A percentile compares a stretch with the other conserved stretches of the same genome.
Evolutionary conservation across 1,140 invertebrate species (phyloP).

Genomic region (Drosophila triauraria): DNA sequence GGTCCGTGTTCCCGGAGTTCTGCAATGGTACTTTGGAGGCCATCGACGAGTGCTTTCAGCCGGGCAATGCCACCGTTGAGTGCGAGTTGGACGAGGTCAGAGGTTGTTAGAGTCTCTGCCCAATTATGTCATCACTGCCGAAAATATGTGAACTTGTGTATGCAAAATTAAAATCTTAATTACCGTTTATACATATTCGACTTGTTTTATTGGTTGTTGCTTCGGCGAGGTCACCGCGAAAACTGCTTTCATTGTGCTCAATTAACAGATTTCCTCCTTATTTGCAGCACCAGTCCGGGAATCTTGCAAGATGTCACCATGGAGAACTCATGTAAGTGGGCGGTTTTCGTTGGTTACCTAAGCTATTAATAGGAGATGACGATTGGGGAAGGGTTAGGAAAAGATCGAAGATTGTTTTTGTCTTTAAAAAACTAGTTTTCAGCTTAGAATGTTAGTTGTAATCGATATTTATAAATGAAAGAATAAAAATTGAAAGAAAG

Average conservation of each 20-base stretch:
- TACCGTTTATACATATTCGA: slow-evolving; percentile 28
- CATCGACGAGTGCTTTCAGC: slow-evolving; percentile 66
- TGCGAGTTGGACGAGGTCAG: slow-evolving; percentile 29
- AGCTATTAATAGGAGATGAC: background rate
- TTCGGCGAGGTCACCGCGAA: slow-evolving; percentile 32
- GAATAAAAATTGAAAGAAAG: background rate
- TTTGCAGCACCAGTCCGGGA: slow-evolving; percentile 86
- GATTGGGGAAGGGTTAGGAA: too few relatives aligned
- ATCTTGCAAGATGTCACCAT: slow-evolving; percentile 86
- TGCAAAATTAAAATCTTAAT: slow-evolving; percentile 52
- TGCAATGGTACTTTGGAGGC: slow-evolving; percentile 79
- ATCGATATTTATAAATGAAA: background rate
- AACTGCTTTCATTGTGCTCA: slow-evolving; percentile 19
- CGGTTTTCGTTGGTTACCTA: too few relatives aligned
- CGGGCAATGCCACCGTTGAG: slow-evolving; percentile 21
- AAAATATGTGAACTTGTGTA: slow-evolving; percentile 45
- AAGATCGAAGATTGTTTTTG: background rate
- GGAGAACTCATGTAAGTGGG: slow-evolving; percentile 84
- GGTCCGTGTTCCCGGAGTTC: slow-evolving; percentile 88
- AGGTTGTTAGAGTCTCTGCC: slow-evolving; percentile 20
- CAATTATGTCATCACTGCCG: slow-evolving; percentile 60
- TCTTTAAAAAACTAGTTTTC: background rate
- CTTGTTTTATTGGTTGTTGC: slow-evolving; percentile 34
- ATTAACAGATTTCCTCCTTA: slow-evolving; percentile 62
- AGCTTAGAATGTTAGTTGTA: background rate